phyloP scores from a whole-genome alignment of 2,888 invertebrate species.

The Parnassius mnemosyne region DNA sequence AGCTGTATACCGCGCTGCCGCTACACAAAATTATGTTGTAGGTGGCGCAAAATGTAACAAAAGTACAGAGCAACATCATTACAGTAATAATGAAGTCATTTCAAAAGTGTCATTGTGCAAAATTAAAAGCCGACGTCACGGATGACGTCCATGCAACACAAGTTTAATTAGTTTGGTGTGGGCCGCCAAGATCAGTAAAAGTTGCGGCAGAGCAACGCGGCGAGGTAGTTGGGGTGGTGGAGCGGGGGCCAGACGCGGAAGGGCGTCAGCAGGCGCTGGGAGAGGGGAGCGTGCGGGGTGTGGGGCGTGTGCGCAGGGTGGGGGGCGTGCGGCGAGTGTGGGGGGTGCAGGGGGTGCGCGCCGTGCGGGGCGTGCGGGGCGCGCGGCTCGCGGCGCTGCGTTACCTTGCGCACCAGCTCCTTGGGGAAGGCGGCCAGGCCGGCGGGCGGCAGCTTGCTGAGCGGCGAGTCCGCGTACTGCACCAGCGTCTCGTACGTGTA shows the following conservation, averaged over 20 bases:
- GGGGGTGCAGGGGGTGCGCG: constrained; percentile 36
- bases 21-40: constrained; percentile 2
- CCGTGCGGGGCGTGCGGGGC: constrained; percentile 38
- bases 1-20: constrained; percentile 17
- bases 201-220: constrained; percentile 72
- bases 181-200: constrained; percentile 54
- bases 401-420: constrained; percentile 79
- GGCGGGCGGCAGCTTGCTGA: constrained; percentile 76
- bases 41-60: no score
- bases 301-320: constrained; percentile 33
- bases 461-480: constrained; percentile 78
- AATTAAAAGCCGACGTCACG: no score
- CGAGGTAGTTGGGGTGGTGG: constrained; percentile 71
- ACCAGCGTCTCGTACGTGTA: constrained; percentile 79
- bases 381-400: constrained; percentile 45
- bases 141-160: no score
- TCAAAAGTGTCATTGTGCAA: no score
- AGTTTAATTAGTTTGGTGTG: background rate
- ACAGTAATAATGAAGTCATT: no score
- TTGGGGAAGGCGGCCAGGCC: constrained; percentile 71
- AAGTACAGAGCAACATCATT: no score
- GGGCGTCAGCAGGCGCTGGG: constrained; percentile 46
- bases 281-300: constrained; percentile 34
- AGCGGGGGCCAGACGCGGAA: constrained; percentile 49
- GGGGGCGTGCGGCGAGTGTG: constrained; percentile 36